Conservation (phyloP, 2,888 invertebrate species). For the Epistrophella euchroma region DNA sequence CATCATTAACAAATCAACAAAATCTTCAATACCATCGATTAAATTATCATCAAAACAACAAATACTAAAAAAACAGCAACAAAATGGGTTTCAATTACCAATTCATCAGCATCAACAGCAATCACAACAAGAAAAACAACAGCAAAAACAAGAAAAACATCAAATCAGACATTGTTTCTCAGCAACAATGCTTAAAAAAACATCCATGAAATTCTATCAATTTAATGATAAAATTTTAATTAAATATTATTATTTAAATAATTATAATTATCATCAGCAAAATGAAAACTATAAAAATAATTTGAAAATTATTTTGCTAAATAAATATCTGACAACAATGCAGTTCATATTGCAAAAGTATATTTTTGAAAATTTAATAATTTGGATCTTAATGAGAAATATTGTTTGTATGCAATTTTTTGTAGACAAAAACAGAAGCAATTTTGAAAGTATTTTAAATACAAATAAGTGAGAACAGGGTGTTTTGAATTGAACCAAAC, state of each 20-base stretch:
- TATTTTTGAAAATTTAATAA: slow-evolving; percentile 30
- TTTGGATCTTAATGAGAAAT: slow-evolving; percentile 8
- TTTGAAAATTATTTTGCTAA: slow-evolving; percentile 46
- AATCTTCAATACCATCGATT: slow-evolving; percentile 39
- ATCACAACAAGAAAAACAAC: slow-evolving; percentile 10
- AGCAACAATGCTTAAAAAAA: slow-evolving; percentile 18
- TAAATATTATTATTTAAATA: slow-evolving; percentile 34
- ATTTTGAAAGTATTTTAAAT: slow-evolving; percentile 46
- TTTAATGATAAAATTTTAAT: slow-evolving; percentile 30
- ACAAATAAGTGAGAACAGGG: background rate
- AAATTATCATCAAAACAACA: slow-evolving; percentile 13
- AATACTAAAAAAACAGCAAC: slow-evolving; percentile 41
- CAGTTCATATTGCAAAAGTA: slow-evolving; percentile 33
- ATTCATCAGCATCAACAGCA: slow-evolving; percentile 38
- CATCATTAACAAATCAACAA: slow-evolving; percentile 13
- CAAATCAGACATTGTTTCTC: slow-evolving; percentile 8
- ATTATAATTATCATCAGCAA: slow-evolving; percentile 10
- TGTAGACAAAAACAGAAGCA: slow-evolving; percentile 24
- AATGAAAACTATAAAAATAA: slow-evolving; percentile 44
- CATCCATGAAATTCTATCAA: slow-evolving; percentile 29
- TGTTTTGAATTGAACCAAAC: slow-evolving; percentile 25
- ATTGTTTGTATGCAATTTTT: slow-evolving; percentile 10
- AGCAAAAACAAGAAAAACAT: slow-evolving; percentile 11
- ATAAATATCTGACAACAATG: slow-evolving; percentile 53
- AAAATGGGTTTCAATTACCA: slow-evolving; percentile 72